Percentiles rank a stretch among this genome's conserved stretches.
phyloP scores from a whole-genome alignment of 2,797 vertebrate genomes.

The Microhierax caerulescens region DNA sequence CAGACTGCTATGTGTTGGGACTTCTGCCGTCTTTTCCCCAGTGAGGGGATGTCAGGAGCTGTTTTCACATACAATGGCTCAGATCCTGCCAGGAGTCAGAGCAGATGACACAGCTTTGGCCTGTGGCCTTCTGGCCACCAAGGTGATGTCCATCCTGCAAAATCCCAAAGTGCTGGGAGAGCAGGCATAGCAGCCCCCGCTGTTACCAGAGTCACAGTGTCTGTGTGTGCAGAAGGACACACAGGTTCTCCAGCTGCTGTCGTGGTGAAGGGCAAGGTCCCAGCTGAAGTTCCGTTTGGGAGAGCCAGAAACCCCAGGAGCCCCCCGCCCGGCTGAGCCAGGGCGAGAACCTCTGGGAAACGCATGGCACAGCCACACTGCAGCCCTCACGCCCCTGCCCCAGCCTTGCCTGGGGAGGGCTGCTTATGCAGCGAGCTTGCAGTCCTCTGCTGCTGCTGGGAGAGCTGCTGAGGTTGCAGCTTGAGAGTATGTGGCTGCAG shows the following conservation, averaged over 20 bases:
- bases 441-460: not conserved
- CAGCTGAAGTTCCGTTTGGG: not conserved
- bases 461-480: not conserved
- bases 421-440: accelerated
- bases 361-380: accelerated
- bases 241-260: accelerated
- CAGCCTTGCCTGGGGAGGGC: not conserved
- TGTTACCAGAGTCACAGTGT: not conserved
- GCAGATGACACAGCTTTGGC: not conserved
- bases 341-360: not conserved
- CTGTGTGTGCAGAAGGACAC: not conserved
- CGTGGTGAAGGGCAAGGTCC: not conserved
- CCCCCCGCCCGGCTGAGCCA: not conserved
- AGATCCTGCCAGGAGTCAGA: not conserved
- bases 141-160: not conserved
- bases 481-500: not conserved
- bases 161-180: not conserved
- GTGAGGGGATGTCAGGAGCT: not conserved
- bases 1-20: not conserved
- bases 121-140: not conserved
- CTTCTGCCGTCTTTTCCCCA: not conserved
- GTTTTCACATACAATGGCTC: not conserved
- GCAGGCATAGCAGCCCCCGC: accelerated
- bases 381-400: not conserved
- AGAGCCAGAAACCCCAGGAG: not conserved